Percentiles rank a stretch among this genome's conserved stretches.
These are phyloP conservation scores for Ceratosolen solmsi DNA, from an alignment of 1,140 invertebrate species.

Conservation along the genomic window DNA sequence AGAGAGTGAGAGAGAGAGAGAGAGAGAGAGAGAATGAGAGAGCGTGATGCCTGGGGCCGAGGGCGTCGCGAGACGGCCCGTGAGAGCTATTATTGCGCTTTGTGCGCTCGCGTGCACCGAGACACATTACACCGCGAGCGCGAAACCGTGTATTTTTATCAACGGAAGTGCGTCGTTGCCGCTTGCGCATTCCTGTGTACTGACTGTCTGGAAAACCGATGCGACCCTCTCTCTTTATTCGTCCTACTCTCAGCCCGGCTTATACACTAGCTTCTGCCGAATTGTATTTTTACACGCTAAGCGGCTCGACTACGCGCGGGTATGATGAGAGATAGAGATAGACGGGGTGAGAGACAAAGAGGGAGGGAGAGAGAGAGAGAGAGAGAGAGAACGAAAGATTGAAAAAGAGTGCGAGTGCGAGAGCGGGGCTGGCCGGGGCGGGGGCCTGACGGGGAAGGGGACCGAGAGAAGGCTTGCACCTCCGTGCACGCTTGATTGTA, in stretches of 20 bases:
- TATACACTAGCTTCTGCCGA: conserved; percentile 39
- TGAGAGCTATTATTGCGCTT: conserved; percentile 57
- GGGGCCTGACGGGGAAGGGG: neutral
- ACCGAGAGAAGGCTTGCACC: too few relatives aligned
- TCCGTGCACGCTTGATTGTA: neutral
- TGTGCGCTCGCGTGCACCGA: conserved; percentile 54
- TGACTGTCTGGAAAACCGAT: conserved; percentile 58
- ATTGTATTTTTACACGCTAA: conserved; percentile 50
- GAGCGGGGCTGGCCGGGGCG: neutral
- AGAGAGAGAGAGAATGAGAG: too few relatives aligned
- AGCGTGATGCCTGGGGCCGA: neutral
- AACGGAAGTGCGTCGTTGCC: conserved; percentile 72
- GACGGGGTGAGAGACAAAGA: neutral
- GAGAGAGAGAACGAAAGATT: too few relatives aligned
- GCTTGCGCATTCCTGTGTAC: conserved; percentile 61
- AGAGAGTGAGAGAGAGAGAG: neutral
- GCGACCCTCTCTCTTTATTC: conserved; percentile 25
- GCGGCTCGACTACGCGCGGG: neutral
- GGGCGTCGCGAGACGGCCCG: conserved; percentile 5
- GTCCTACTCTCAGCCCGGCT: neutral
- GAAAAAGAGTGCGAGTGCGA: neutral
- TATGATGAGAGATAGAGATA: too few relatives aligned
- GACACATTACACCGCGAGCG: conserved; percentile 60
- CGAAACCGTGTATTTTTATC: conserved; percentile 69
- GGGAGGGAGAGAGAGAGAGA: neutral